Conservation (phyloP, 2,113 vertebrate genomes). For the Phainopepla nitens region DNA sequence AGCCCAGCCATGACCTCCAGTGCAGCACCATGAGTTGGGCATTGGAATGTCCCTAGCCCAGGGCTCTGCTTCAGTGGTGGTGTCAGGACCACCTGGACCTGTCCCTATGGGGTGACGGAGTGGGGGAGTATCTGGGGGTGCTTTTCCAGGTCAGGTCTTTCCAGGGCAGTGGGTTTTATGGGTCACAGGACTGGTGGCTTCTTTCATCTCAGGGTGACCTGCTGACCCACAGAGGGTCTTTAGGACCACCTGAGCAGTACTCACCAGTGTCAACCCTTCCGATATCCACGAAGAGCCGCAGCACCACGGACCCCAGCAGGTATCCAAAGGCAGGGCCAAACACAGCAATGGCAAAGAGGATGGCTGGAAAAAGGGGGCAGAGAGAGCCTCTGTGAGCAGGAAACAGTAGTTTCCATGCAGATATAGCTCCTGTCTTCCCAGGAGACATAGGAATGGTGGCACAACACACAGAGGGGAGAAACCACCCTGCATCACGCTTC, state of each 20-base stretch:
- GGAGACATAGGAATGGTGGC: neutral
- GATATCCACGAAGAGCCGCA: slow-evolving; percentile 89
- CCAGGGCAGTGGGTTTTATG: neutral
- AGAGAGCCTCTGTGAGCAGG: neutral
- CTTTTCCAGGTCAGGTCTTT: neutral
- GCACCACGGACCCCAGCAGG: slow-evolving; percentile 84
- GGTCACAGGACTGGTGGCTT: neutral
- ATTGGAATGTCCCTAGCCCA: neutral
- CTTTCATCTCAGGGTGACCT: neutral
- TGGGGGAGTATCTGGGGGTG: neutral
- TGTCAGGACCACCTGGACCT: neutral
- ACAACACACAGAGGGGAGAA: neutral
- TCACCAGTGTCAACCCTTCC: slow-evolving; percentile 77
- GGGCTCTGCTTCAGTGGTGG: neutral
- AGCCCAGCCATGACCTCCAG: neutral
- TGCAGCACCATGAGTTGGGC: neutral
- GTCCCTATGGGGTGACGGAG: neutral
- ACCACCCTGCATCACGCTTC: fast-evolving
- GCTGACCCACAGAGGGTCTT: neutral
- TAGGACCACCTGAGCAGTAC: neutral
- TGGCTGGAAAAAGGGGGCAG: slow-evolving; percentile 74
- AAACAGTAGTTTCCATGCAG: neutral
- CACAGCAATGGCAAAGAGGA: slow-evolving; percentile 89
- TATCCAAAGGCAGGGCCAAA: slow-evolving; percentile 92
- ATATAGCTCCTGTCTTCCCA: neutral